A percentile compares a stretch with the other conserved stretches of the same genome.
These are phyloP conservation scores for Congeria kusceri DNA, from an alignment of 2,888 invertebrate genomes.

Conservation along the genomic window DNA sequence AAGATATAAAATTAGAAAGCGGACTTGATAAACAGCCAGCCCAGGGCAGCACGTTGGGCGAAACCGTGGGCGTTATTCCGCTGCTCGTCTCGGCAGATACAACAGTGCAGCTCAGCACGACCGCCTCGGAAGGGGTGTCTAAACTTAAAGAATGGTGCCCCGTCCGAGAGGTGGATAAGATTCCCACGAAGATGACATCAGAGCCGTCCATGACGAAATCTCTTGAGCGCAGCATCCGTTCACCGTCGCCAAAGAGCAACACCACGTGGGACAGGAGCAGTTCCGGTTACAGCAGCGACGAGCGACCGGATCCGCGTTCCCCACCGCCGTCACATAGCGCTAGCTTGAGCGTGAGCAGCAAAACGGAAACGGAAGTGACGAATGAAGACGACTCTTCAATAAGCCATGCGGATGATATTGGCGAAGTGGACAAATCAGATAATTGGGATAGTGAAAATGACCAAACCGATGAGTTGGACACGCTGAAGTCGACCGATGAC, in stretches of 20 bases:
- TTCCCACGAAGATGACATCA: conserved; percentile 40
- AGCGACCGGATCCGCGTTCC: conserved; percentile 56
- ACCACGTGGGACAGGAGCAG: conserved; percentile 63
- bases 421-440: conserved; percentile 13
- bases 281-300: conserved; percentile 64
- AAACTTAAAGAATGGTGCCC: conserved; percentile 56
- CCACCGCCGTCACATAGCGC: conserved; percentile 54
- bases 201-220: conserved; percentile 22
- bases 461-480: background rate
- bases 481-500: background rate
- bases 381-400: conserved; percentile 45
- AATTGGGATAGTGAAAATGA: conserved; percentile 20
- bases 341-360: conserved; percentile 31
- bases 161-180: conserved; percentile 34
- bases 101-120: conserved; percentile 1
- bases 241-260: conserved; percentile 61
- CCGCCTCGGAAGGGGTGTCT: conserved; percentile 31
- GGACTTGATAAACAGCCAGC: background rate
- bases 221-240: conserved; percentile 50
- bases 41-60: background rate
- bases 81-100: conserved; percentile 31
- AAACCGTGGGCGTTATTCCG: conserved; percentile 1
- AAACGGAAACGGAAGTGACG: conserved; percentile 34
- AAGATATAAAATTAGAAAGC: conserved; percentile 2
- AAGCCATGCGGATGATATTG: conserved; percentile 20